Conservation (phyloP, 2,797 vertebrate genomes). For the Hydrolagus colliei region DNA sequence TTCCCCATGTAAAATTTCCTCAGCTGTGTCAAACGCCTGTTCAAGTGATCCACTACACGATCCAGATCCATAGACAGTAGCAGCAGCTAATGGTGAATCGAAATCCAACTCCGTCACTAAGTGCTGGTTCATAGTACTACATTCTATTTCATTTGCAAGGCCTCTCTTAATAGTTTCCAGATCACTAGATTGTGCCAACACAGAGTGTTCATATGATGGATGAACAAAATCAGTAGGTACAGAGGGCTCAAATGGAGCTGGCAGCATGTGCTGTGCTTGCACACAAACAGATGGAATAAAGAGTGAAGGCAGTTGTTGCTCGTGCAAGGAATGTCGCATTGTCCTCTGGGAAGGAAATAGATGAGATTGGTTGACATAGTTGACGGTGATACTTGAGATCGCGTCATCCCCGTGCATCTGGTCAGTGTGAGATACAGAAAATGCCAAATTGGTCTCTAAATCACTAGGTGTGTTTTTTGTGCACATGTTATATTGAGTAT, state of each 20-base stretch:
- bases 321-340: slow-evolving; percentile 38
- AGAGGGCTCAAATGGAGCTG: slow-evolving; percentile 14
- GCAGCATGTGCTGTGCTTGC: slow-evolving; percentile 24
- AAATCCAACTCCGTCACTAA: neutral
- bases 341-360: slow-evolving; percentile 53
- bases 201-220: slow-evolving; percentile 2
- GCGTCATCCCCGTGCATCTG: slow-evolving; percentile 58
- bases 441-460: slow-evolving; percentile 43
- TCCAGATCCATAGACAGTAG: neutral
- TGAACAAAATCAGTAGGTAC: slow-evolving; percentile 16
- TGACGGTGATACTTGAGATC: slow-evolving; percentile 68
- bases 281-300: slow-evolving; percentile 48
- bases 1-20: slow-evolving; percentile 13
- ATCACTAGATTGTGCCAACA: slow-evolving; percentile 24
- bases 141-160: slow-evolving; percentile 25
- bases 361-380: slow-evolving; percentile 65
- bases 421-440: slow-evolving; percentile 46
- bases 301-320: slow-evolving; percentile 43
- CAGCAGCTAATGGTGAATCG: neutral
- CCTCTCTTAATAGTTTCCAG: slow-evolving; percentile 14
- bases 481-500: slow-evolving; percentile 1
- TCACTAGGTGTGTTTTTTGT: slow-evolving; percentile 13
- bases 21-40: neutral
- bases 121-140: slow-evolving; percentile 7
- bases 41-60: slow-evolving; percentile 1